A percentile compares a stretch with the other conserved stretches of the same genome.
Evolutionary conservation across 2,113 vertebrate species (phyloP).

Genomic region (Jacana jacana): DNA sequence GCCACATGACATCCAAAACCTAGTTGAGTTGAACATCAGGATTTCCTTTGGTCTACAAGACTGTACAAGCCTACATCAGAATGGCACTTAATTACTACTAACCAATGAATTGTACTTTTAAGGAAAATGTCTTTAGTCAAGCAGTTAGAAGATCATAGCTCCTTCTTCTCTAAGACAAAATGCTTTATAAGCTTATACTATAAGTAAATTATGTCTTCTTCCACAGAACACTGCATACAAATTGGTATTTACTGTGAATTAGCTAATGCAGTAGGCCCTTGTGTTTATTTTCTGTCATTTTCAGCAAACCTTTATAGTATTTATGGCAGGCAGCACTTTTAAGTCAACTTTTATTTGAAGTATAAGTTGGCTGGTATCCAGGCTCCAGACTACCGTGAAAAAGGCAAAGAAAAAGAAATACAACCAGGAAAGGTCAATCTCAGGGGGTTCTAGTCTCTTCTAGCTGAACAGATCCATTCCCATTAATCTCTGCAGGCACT

Average conservation of each 20-base stretch:
- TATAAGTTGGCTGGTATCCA: background rate
- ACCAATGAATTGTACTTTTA: background rate
- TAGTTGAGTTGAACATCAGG: background rate
- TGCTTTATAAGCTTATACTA: background rate
- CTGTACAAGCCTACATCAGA: background rate
- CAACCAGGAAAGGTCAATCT: background rate
- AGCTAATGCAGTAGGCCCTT: background rate
- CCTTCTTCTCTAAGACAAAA: background rate
- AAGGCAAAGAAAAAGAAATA: background rate
- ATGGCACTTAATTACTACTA: background rate
- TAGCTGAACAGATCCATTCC: background rate
- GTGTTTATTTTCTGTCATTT: background rate
- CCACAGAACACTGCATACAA: background rate
- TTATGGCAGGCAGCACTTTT: background rate
- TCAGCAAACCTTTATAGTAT: background rate
- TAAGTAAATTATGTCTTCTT: background rate
- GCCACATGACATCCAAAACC: background rate
- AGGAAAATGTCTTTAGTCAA: background rate
- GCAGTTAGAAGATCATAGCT: background rate
- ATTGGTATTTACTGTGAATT: background rate
- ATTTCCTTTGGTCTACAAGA: background rate
- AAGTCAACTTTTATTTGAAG: constrained; percentile 7
- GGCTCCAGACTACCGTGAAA: background rate
- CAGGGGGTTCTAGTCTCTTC: background rate
- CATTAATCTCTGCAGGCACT: background rate